Evolutionary conservation across 92 coral and sea anemone species (phyloP).

Genomic region (Porites cylindrica): DNA sequence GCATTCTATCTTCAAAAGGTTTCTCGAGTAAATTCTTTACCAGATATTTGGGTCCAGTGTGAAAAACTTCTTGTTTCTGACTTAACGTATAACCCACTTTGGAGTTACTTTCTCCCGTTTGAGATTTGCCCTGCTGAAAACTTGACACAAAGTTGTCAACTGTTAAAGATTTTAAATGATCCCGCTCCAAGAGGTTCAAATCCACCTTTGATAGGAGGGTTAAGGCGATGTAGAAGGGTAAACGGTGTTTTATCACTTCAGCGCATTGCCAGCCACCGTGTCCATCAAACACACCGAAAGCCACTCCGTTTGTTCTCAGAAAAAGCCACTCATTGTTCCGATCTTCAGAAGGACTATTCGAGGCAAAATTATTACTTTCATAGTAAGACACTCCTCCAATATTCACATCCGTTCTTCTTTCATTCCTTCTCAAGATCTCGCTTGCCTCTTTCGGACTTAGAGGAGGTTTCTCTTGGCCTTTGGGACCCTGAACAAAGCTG

Average conservation of each 20-base stretch:
- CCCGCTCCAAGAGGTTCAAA: conserved; percentile 62
- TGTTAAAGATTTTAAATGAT: conserved; percentile 44
- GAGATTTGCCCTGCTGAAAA: conserved; percentile 32
- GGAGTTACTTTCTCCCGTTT: conserved; percentile 9
- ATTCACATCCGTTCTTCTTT: conserved; percentile 83
- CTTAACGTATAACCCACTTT: conserved; percentile 76
- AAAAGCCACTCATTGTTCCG: conserved; percentile 83
- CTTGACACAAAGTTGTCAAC: conserved; percentile 39
- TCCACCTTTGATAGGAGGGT: conserved; percentile 74
- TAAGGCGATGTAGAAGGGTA: conserved; percentile 91
- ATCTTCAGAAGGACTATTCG: conserved; percentile 94
- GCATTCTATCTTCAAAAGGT: conserved; percentile 44
- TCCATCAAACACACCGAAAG: conserved; percentile 96
- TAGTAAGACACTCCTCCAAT: conserved; percentile 85
- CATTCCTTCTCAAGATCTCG: conserved; percentile 78
- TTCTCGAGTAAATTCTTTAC: conserved; percentile 68
- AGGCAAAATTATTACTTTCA: conserved; percentile 91
- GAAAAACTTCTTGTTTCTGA: conserved; percentile 90
- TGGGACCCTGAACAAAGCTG: conserved; percentile 79
- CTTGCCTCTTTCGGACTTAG: conserved; percentile 87
- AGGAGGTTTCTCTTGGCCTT: conserved; percentile 84
- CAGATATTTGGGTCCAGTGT: conserved; percentile 88
- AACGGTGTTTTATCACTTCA: conserved; percentile 84
- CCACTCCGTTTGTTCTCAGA: conserved; percentile 70
- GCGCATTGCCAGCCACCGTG: conserved; percentile 99